A percentile compares a stretch with the other conserved stretches of the same genome.
These are phyloP conservation scores for Daptonema setosum DNA, from an alignment of 2,888 invertebrate genomes.

Conservation along the genomic window DNA sequence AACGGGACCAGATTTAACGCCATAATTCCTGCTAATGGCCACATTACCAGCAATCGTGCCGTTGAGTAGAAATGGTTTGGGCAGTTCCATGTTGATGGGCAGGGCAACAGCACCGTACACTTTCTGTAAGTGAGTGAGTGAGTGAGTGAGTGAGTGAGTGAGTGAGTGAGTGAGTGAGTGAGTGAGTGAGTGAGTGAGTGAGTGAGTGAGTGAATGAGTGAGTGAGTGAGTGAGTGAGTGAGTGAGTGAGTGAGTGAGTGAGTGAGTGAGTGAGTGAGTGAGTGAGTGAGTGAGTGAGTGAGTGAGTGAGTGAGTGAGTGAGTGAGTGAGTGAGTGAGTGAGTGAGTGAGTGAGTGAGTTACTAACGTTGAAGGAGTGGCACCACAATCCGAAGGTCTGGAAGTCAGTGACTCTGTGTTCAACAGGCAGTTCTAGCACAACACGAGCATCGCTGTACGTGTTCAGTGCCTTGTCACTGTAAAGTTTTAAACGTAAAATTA, in stretches of 20 bases:
- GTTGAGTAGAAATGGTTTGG: conserved; percentile 15
- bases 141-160: too few relatives aligned
- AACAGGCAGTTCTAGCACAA: conserved; percentile 21
- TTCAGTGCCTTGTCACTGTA: conserved; percentile 18
- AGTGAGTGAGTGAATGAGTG: too few relatives aligned
- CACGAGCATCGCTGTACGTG: conserved; percentile 15
- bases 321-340: too few relatives aligned
- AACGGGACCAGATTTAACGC: conserved; percentile 22
- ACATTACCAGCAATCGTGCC: conserved; percentile 3
- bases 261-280: too few relatives aligned
- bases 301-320: too few relatives aligned
- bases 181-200: too few relatives aligned
- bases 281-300: too few relatives aligned
- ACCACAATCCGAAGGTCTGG: conserved; percentile 21
- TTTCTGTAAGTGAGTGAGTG: conserved; percentile 14
- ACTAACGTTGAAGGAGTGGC: conserved; percentile 10
- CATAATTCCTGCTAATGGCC: conserved; percentile 11
- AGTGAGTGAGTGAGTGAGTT: conserved; percentile 8
- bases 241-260: too few relatives aligned
- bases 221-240: too few relatives aligned
- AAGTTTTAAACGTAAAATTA: not conserved
- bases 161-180: too few relatives aligned
- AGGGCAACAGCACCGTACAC: conserved; percentile 17
- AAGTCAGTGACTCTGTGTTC: conserved; percentile 17
- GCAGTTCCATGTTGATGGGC: conserved; percentile 16